Conservation (phyloP, 2,888 invertebrate species). For the Synanthedon andrenaeformis region DNA sequence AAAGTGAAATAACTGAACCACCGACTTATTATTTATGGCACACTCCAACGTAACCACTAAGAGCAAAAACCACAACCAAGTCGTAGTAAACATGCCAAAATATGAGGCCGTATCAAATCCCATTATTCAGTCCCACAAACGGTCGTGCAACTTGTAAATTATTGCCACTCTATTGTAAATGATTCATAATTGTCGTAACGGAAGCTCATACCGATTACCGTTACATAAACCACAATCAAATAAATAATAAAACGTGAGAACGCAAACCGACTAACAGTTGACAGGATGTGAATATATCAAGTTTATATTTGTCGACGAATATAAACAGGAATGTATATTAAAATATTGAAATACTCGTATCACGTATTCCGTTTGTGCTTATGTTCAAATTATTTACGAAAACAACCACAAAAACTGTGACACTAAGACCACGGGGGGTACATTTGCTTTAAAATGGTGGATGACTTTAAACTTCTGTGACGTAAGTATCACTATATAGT, state of each 20-base stretch:
- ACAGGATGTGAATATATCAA: neutral
- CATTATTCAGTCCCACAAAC: constrained; percentile 10
- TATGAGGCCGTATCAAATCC: constrained; percentile 14
- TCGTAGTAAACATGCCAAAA: neutral
- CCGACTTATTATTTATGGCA: no score
- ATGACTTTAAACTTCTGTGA: no score
- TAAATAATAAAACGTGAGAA: constrained; percentile 5
- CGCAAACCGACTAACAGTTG: constrained; percentile 1
- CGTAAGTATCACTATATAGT: no score
- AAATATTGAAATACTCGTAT: no score
- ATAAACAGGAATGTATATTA: no score
- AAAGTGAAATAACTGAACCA: no score
- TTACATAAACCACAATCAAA: neutral
- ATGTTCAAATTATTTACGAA: no score
- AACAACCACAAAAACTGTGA: no score
- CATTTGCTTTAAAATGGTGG: no score
- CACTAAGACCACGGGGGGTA: no score
- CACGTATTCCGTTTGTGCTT: no score
- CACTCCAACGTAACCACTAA: neutral
- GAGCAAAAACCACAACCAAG: neutral
- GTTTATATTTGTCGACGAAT: no score
- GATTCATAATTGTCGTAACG: constrained; percentile 28
- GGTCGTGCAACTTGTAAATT: constrained; percentile 24
- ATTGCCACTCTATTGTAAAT: constrained; percentile 24
- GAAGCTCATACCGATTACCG: constrained; percentile 14